These are phyloP conservation scores for Anolis apletophallus DNA, from an alignment of 2,797 vertebrate species.

Conservation along the genomic window DNA sequence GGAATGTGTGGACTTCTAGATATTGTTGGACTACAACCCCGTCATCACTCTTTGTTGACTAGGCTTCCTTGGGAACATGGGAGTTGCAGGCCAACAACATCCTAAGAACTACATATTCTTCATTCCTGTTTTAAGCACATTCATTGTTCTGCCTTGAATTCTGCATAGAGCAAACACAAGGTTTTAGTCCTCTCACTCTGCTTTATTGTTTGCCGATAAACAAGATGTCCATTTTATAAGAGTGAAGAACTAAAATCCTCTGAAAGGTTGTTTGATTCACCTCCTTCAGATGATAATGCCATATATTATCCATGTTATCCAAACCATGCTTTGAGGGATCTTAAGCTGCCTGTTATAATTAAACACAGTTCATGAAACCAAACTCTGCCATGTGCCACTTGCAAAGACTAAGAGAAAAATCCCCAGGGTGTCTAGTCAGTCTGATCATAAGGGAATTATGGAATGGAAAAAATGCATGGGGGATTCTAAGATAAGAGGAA, in stretches of 20 bases:
- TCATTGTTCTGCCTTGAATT: neutral
- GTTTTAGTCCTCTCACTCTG: neutral
- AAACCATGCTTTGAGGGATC: neutral
- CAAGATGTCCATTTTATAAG: neutral
- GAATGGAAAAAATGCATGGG: slow-evolving; percentile 64
- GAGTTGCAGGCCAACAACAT: neutral
- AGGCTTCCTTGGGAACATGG: neutral
- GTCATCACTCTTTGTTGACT: neutral
- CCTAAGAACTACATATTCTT: neutral
- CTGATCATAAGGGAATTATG: slow-evolving; percentile 33
- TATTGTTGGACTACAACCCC: neutral
- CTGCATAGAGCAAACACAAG: neutral
- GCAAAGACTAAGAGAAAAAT: slow-evolving; percentile 11
- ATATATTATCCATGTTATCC: neutral
- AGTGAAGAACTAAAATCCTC: neutral
- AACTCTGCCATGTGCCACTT: neutral
- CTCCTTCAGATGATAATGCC: neutral
- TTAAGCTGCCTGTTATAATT: neutral
- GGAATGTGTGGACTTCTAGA: neutral
- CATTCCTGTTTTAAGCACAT: neutral
- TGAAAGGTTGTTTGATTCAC: neutral
- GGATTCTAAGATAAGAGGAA: slow-evolving; percentile 71
- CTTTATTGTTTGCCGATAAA: neutral
- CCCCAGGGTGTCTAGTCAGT: slow-evolving; percentile 17
- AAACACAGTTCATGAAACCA: neutral